Evolutionary conservation across 2,888 invertebrate genomes (phyloP), one percentile per base, ranked within the genome.

Genomic region (Mimas tiliae): DNA sequence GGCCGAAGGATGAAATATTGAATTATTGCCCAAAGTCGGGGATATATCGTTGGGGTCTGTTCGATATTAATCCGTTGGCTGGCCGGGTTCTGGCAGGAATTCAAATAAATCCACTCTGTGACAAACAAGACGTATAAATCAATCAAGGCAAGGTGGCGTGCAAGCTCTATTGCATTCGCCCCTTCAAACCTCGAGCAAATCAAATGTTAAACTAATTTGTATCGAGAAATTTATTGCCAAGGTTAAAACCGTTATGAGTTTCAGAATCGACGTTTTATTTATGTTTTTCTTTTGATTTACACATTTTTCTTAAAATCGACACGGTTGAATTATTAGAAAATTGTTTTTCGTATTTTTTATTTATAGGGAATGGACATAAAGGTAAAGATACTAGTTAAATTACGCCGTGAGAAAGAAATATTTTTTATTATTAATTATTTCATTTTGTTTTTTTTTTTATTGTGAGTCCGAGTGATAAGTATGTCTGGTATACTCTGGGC

Each of bases 71-170:
- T 93, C 94, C 94, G 86, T 86, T 86, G 90, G 88, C 90, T 87
- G 82, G 88, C 86, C 85, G 85, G 79, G 80, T 74, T 83, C 91
- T 92, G 93, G 91, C 90, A 90, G 91, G 90, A 93, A 93, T 93
- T 94, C 94, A 93, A 94, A 94, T 94, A 94, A 94, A 94, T 94
- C 92, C 84, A 83, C 78, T 84, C 85, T 81, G 91, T 92, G 94
- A 94, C 94, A 94, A 94, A 94, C 94, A 94, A 94, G 91, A 93
- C 86, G 88, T 87, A 94, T 94, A 94, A 94, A 94, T 94, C 94
- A 94, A 94, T 94, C 94, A 91, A 69, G 73, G 86, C 89, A 91
- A 91, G 91, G 91, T 90, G 93, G 91, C 79, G 91, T 90, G 89
- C 91, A 89, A 81, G 81, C 80, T 88, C 88, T 89, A 91, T 90